Conservation (phyloP, 2,888 invertebrate species). For the Lithophane ornitopus region DNA sequence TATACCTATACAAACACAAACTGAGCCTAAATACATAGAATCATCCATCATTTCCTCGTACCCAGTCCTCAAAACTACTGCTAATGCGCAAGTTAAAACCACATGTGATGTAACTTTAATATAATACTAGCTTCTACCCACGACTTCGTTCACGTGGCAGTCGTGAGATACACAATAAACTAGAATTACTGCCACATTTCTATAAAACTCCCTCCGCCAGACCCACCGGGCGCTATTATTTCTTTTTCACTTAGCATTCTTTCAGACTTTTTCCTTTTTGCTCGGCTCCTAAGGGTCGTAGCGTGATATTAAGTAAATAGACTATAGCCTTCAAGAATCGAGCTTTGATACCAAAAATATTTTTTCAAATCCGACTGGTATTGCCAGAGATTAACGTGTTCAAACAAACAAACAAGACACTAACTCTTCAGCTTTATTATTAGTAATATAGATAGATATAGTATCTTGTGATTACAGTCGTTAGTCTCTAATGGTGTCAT, state of each 20-base stretch:
- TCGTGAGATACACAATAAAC: neutral
- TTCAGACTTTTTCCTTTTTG: neutral
- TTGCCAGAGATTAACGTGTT: neutral
- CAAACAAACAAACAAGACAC: neutral
- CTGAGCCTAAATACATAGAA: slow-evolving; percentile 31
- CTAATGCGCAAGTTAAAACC: slow-evolving; percentile 44
- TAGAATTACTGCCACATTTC: too few relatives aligned
- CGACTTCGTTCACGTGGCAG: neutral
- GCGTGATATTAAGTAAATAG: neutral
- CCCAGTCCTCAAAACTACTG: slow-evolving; percentile 39
- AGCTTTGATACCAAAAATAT: neutral
- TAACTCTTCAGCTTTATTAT: neutral
- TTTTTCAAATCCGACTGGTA: too few relatives aligned
- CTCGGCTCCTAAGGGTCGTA: neutral
- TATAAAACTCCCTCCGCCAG: neutral
- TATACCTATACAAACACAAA: slow-evolving; percentile 22
- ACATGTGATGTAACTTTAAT: slow-evolving; percentile 50
- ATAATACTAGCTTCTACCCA: neutral
- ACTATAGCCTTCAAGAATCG: neutral
- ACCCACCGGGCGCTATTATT: neutral
- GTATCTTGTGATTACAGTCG: slow-evolving; percentile 45
- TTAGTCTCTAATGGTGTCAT: slow-evolving; percentile 49
- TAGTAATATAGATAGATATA: neutral
- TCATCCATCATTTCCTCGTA: slow-evolving; percentile 40
- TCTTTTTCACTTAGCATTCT: neutral